Base-by-base conservation (phyloP, 2,113 vertebrate genomes). In the Rhabdomys dilectus region DNA sequence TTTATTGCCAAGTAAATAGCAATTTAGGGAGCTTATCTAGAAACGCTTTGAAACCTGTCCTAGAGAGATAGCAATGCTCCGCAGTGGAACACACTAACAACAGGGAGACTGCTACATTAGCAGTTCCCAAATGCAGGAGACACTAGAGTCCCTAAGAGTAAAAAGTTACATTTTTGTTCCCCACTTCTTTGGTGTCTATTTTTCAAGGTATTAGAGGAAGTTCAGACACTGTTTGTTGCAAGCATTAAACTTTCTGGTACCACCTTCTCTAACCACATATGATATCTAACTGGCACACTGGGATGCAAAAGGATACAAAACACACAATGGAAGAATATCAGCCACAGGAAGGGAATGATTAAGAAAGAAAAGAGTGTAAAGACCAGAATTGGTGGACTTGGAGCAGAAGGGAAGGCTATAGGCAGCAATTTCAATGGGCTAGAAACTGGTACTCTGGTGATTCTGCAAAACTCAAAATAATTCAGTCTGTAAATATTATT, bases 161-260 rank as follows among this genome's bases (percentile, higher is more conserved):
- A 92, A 91, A 39, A n/a, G 11, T 5, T 26, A 90, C 9, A 88
- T 66, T 51, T 5, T 26, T 81, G 34, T 1, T 36, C 29, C 34
- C 17, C 64, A 16, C 51, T 86, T 39, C 19, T 82, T 92, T 94
- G 68, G 24, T 13, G 21, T 48, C 15, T 51, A 21, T 24, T 81
- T 90, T 91, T 56, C 39, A 89, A 92, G 64, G 13, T 36, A 26
- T 24, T 39, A 3, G 51, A 78, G 11, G 91, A 87, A 42, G 15
- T 72, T 95, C 96, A 91, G 93, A 89, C 72, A 94, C 93, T 96
- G 22, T 16, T 64, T 58, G 31, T 68, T 39, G 97, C 97, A 97
- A 94, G 93, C 97, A 96, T 97, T 92, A 42, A 39, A 93, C 94
- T 80, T 98, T 97, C 88, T 96, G 96, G 45, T 98, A 45, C 29